phyloP scores from a whole-genome alignment of 2,113 vertebrate species.

The Pterocles burchelli region DNA sequence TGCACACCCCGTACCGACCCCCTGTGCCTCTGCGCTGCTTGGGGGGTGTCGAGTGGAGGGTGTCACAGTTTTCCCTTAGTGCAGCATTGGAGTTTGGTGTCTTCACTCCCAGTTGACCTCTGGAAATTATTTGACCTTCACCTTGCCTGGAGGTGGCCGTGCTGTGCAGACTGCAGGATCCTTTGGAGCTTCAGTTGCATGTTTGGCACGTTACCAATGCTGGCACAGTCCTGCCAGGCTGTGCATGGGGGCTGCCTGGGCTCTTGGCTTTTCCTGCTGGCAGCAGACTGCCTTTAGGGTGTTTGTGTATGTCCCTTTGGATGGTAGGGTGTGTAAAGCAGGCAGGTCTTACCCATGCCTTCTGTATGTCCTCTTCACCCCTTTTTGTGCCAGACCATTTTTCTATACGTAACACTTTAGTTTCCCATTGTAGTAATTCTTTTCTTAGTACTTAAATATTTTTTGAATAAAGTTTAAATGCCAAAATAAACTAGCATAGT shows the following conservation, averaged over 20 bases:
- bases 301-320: neutral
- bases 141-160: rapidly evolving
- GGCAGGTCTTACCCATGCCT: neutral
- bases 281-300: neutral
- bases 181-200: neutral
- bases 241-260: neutral
- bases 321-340: neutral
- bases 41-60: neutral
- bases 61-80: neutral
- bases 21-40: too few relatives aligned
- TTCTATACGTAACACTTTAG: rapidly evolving
- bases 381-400: neutral
- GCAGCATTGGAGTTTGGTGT: neutral
- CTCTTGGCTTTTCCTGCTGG: neutral
- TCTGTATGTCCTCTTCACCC: neutral
- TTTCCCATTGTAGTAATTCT: neutral
- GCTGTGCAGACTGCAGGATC: neutral
- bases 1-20: rapidly evolving
- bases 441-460: neutral
- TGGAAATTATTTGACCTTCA: neutral
- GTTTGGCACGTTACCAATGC: neutral
- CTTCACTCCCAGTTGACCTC: neutral
- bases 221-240: neutral
- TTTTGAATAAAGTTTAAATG: neutral
- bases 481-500: neutral